Conservation (phyloP, 1,140 invertebrate genomes). For the Drosophila athabasca region DNA sequence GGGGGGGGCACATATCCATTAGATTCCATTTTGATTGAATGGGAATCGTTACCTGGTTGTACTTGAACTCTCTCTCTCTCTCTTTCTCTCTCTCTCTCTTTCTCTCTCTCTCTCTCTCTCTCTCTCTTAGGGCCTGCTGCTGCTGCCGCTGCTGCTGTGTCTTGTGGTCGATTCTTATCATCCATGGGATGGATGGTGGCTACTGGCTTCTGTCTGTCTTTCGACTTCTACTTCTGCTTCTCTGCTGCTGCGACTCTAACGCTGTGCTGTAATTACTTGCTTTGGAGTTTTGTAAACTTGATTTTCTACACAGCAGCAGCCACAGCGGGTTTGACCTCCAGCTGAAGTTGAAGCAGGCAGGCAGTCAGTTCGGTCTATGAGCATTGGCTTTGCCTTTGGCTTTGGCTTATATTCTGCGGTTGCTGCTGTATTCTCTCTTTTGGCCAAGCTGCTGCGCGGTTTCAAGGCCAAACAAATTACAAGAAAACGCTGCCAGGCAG, state of each 20-base stretch:
- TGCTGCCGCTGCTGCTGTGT: too few relatives aligned
- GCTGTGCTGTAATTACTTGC: slow-evolving; percentile 69
- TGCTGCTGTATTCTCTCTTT: slow-evolving; percentile 51
- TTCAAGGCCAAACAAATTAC: slow-evolving; percentile 73
- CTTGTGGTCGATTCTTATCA: slow-evolving; percentile 60
- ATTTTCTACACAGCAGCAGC: slow-evolving; percentile 52
- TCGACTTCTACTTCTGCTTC: background rate
- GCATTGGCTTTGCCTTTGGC: background rate
- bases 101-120: too few relatives aligned
- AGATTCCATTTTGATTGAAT: too few relatives aligned
- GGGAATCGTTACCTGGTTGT: slow-evolving; percentile 46
- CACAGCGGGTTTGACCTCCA: slow-evolving; percentile 62
- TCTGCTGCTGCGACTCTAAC: background rate
- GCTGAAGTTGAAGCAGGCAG: slow-evolving; percentile 38
- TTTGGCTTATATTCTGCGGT: slow-evolving; percentile 31
- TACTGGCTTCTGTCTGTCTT: slow-evolving; percentile 18
- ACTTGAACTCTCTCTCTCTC: slow-evolving; percentile 54
- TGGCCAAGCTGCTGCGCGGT: slow-evolving; percentile 4
- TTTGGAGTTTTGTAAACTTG: slow-evolving; percentile 66
- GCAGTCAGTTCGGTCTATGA: background rate
- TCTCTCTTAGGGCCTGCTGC: too few relatives aligned
- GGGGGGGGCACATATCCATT: too few relatives aligned
- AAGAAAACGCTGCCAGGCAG: slow-evolving; percentile 37
- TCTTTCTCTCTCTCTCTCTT: too few relatives aligned
- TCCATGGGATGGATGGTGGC: slow-evolving; percentile 4